Base-by-base conservation (phyloP, 1,140 invertebrate genomes). In the Drosophila lowei region DNA sequence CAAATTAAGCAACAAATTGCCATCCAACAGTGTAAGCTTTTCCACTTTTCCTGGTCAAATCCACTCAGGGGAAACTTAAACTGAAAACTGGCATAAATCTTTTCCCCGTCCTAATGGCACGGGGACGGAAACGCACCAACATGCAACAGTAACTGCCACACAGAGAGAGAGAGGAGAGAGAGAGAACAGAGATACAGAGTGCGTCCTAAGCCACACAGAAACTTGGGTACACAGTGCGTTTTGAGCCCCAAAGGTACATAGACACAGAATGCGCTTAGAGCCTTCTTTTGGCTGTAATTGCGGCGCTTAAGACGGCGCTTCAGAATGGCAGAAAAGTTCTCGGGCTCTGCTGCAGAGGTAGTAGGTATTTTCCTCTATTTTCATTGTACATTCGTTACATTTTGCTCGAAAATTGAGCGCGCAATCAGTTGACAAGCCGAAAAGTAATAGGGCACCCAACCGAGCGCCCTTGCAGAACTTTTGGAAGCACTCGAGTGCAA, bases 271-370 rank as follows among this genome's bases (percentile, higher is more conserved):
- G 65, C 65, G 65, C 67, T 56, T 49, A 49, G 50, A 16, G 56
- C 66, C 68, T 72, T 30, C 43, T 73, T 72, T 30, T 73, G 55
- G 53, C 54, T 44, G 62, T 74, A 74, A 74, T 74, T 74, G 72
- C 71, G 61, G 43, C 62, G 54, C 62, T 75, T 64, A 74, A 66
- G 52, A 71, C 54, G 52, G 67, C 54, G 48, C 42, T 65, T 38
- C 42, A 56, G 48, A 71, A 64, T 44, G 58, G 48, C 44, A 34
- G 43, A 49, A 52, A 25, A 55, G 30, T 65, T 73, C 23, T 15
- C 25, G 54, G 43, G 49, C 41, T 75, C 50, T 66, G 30, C 55
- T 59, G 5, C 23, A 25, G 23, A 25, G 23, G 23, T 25, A 25
- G 23, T 25, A 4, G 4, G 3, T 25, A 25, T 25, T 25, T 38